phyloP scores from a whole-genome alignment of 1,140 invertebrate genomes.

The Drosophila trapezifrons region DNA sequence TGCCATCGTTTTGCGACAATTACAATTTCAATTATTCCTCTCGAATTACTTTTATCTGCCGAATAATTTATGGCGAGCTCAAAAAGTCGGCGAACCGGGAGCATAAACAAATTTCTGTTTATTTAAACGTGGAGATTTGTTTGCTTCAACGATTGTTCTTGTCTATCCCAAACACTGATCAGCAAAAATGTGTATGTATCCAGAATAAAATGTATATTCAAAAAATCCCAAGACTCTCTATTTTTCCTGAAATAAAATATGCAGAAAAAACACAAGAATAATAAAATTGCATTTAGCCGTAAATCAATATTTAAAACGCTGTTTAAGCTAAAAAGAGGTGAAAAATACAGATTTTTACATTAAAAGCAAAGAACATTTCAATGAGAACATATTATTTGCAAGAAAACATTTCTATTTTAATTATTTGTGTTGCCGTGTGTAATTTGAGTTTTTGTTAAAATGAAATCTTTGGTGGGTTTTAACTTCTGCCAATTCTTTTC shows the following conservation, averaged over 20 bases:
- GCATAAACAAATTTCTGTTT: conserved; percentile 44
- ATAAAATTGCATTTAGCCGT: not conserved
- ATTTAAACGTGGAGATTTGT: conserved; percentile 24
- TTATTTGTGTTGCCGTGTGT: not conserved
- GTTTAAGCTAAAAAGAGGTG: not conserved
- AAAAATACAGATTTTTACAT: not conserved
- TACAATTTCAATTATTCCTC: conserved; percentile 53
- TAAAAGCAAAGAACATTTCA: not conserved
- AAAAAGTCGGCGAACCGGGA: not conserved
- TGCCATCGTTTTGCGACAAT: conserved; percentile 36
- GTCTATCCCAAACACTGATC: not conserved
- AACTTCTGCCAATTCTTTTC: conserved; percentile 46
- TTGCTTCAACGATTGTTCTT: not conserved
- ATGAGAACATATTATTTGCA: not conserved
- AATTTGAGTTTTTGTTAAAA: conserved; percentile 30
- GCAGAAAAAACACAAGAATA: not conserved
- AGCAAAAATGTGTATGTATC: no score
- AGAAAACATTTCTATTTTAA: no score
- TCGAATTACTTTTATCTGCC: conserved; percentile 49
- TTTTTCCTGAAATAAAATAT: not conserved
- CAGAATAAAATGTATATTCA: not conserved
- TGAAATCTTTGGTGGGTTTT: conserved; percentile 55
- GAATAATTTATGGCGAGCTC: conserved; percentile 45
- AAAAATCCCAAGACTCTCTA: not conserved
- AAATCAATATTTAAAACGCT: not conserved